Evolutionary conservation across 1,140 invertebrate genomes (phyloP), one percentile per base, ranked within the genome.

Genomic region (Euschistus heros): DNA sequence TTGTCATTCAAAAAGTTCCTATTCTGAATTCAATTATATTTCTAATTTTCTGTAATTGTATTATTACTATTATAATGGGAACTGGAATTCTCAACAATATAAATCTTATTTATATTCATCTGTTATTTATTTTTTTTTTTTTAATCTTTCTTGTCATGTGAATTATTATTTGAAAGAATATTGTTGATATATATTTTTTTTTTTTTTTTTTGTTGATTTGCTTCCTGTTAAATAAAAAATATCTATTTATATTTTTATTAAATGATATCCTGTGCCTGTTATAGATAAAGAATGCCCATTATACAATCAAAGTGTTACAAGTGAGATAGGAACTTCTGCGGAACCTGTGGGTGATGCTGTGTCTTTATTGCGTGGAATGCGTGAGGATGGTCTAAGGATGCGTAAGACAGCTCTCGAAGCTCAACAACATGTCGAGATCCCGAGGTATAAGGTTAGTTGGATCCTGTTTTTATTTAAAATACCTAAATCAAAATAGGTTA

Each of bases 281-380:
- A 46, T 70, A 86, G 87, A 93, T 73, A 91, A 89, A 76, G 94
- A 95, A 77, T 98, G 95, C 79, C 90, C 91, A 37, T 82, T 98
- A 76, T 97, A 93, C 70, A 90, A 89, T 73, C 82, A 92, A 71
- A 87, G 88, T 3, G 86, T 88, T 80, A 78, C 20, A 77, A 82
- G 69, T 79, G 81, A 22, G 80, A 76, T 76, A 70, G 80, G 82
- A 74, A 77, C 84, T 76, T 74, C 79, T 64, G 71, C 78, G 42
- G 33, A 37, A 37, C 33, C 33, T 1, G 33, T 6, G 13, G 76
- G 82, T 68, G 85, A 87, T 75, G 83, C 86, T 30, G 81, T 88
- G 47, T 85, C 86, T 26, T 75, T 97, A 47, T 86, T 95, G 73
- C 84, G 88, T 70, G 88, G 93, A 73, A 94, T 97, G 91, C 82